Percentiles rank a stretch among this genome's conserved stretches.
These are phyloP conservation scores for Tychaedon coryphoeus DNA, from an alignment of 2,113 vertebrate species.

Conservation along the genomic window DNA sequence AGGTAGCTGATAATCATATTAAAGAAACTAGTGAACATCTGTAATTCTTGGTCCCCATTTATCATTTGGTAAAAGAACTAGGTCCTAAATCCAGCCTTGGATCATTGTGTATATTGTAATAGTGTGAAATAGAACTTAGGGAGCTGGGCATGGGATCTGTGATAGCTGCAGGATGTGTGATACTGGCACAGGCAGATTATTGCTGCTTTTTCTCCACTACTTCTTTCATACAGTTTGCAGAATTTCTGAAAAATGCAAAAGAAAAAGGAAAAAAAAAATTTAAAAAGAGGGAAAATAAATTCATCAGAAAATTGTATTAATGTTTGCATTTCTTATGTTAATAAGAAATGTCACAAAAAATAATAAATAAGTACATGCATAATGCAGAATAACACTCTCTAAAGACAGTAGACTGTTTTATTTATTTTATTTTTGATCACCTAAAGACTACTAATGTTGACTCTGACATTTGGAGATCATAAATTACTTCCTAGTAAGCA, in stretches of 20 bases:
- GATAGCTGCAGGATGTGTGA: not conserved
- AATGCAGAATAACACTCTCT: not conserved
- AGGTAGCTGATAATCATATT: slow-evolving; percentile 23
- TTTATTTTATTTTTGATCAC: slow-evolving; percentile 39
- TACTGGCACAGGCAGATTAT: not conserved
- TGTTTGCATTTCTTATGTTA: slow-evolving; percentile 38
- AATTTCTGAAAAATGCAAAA: not conserved
- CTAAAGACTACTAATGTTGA: slow-evolving; percentile 34
- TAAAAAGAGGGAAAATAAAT: not conserved
- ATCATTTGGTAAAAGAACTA: not conserved
- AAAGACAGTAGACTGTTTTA: slow-evolving; percentile 2
- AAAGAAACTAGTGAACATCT: slow-evolving; percentile 24
- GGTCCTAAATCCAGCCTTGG: not conserved
- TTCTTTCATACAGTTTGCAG: slow-evolving; percentile 1
- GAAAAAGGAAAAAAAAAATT: not conserved
- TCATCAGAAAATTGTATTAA: not conserved
- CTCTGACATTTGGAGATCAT: slow-evolving; percentile 69
- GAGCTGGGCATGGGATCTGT: not conserved
- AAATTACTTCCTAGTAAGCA: slow-evolving; percentile 48
- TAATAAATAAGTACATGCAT: not conserved
- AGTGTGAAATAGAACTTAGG: not conserved
- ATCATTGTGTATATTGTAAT: not conserved
- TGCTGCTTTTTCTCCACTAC: not conserved
- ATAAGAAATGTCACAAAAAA: not conserved
- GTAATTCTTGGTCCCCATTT: not conserved